These are phyloP conservation scores for Drosophila kanekoi DNA, from an alignment of 2,888 invertebrate species.

Conservation along the genomic window DNA sequence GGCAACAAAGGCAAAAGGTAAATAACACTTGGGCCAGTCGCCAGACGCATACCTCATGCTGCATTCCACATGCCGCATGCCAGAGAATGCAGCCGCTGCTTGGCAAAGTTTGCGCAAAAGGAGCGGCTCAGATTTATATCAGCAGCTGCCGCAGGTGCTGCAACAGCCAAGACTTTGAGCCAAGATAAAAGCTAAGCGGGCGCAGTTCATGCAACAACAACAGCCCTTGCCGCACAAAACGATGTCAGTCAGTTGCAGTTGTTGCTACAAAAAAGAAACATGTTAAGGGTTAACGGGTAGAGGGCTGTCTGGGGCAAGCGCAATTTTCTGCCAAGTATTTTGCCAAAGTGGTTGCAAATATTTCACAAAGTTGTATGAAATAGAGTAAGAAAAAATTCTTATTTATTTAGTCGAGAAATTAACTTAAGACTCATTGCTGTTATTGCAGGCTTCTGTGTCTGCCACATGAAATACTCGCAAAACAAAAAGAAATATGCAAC, in stretches of 20 bases:
- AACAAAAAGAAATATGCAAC: not conserved
- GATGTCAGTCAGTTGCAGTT: slow-evolving; percentile 60
- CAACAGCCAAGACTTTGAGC: slow-evolving; percentile 49
- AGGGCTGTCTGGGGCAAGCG: slow-evolving; percentile 4
- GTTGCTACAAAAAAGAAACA: slow-evolving; percentile 44
- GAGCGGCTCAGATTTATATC: slow-evolving; percentile 70
- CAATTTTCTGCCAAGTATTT: slow-evolving; percentile 56
- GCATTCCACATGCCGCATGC: slow-evolving; percentile 29
- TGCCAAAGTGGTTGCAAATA: slow-evolving; percentile 51
- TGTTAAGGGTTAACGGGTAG: slow-evolving; percentile 43
- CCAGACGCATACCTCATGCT: slow-evolving; percentile 40
- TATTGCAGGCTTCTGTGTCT: slow-evolving; percentile 13
- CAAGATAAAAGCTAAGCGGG: slow-evolving; percentile 35
- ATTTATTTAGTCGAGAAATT: slow-evolving; percentile 55
- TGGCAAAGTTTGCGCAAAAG: slow-evolving; percentile 56
- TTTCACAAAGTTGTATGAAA: slow-evolving; percentile 36
- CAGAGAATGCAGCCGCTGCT: slow-evolving; percentile 21
- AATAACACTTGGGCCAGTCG: slow-evolving; percentile 66
- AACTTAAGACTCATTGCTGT: slow-evolving; percentile 38
- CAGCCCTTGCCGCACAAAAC: slow-evolving; percentile 26
- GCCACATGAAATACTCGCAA: slow-evolving; percentile 4
- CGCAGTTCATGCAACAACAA: slow-evolving; percentile 28
- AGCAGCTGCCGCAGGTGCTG: slow-evolving; percentile 53
- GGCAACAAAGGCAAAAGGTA: slow-evolving; percentile 69
- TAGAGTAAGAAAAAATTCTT: slow-evolving; percentile 8